These are phyloP conservation scores for Cacoxenus indagator DNA, from an alignment of 2,888 invertebrate genomes.

Conservation along the genomic window DNA sequence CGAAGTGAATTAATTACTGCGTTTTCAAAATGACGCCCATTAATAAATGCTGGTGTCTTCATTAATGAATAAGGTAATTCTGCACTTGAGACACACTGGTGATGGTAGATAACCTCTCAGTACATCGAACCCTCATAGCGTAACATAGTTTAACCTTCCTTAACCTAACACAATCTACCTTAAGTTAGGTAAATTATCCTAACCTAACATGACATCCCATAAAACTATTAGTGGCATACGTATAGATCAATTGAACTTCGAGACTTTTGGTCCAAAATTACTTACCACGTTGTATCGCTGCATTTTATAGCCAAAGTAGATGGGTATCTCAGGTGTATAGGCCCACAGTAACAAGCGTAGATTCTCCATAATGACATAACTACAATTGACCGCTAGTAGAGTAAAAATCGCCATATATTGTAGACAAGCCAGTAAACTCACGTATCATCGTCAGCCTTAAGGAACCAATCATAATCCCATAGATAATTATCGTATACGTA, in stretches of 20 bases:
- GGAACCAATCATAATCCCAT: conserved; percentile 93
- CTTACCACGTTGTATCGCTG: conserved; percentile 59
- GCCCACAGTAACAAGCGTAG: conserved; percentile 87
- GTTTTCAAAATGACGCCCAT: neutral
- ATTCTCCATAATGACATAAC: conserved; percentile 96
- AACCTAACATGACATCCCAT: too few relatives aligned
- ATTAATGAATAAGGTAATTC: neutral
- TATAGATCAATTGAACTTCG: too few relatives aligned
- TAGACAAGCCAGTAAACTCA: conserved; percentile 77
- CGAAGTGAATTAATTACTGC: neutral
- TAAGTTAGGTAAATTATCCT: too few relatives aligned
- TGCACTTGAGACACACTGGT: neutral
- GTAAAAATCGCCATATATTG: too few relatives aligned
- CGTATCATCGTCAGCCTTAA: conserved; percentile 99
- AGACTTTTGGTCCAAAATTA: conserved; percentile 16
- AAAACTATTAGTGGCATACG: too few relatives aligned
- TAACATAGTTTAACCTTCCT: too few relatives aligned
- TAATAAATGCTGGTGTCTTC: neutral
- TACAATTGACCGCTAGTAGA: conserved; percentile 61
- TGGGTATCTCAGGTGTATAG: conserved; percentile 79
- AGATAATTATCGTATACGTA: conserved; percentile 86
- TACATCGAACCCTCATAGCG: too few relatives aligned
- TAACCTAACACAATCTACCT: too few relatives aligned
- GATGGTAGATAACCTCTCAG: too few relatives aligned
- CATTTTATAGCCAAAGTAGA: conserved; percentile 90